Percentiles rank a stretch among this genome's conserved stretches.
Conservation (phyloP, 2,113 vertebrate genomes). For the Tachuris rubrigastra region DNA sequence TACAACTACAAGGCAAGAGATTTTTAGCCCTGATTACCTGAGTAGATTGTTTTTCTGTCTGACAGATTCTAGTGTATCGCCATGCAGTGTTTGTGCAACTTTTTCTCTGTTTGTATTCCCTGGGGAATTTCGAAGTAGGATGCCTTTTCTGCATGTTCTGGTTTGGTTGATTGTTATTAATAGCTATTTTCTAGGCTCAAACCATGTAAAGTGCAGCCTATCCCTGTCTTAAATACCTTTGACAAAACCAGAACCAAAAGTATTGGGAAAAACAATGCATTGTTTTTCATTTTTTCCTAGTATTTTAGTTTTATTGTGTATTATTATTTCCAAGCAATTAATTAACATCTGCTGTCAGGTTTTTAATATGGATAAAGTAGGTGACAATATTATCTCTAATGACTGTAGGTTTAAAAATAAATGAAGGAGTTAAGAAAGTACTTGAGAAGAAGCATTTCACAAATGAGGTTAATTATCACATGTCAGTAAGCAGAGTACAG, state of each 20-base stretch:
- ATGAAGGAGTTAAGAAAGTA: neutral
- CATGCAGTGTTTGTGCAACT: neutral
- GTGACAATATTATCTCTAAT: neutral
- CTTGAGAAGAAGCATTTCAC: neutral
- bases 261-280: neutral
- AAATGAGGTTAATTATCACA: slow-evolving; percentile 14
- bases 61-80: neutral
- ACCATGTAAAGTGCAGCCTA: neutral
- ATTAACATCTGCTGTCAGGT: neutral
- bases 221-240: neutral
- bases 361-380: neutral
- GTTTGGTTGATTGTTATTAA: neutral
- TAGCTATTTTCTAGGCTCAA: neutral
- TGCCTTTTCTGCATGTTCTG: neutral
- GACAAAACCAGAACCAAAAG: neutral
- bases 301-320: neutral
- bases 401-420: neutral
- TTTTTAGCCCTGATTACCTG: neutral
- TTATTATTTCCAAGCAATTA: neutral
- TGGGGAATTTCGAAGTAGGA: neutral
- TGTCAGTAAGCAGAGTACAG: neutral
- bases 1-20: neutral
- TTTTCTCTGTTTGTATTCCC: neutral
- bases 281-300: neutral
- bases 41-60: neutral